Evolutionary conservation across 2,888 invertebrate genomes (phyloP), one percentile per base, ranked within the genome.

Genomic region (Pseudeuparius sepicola): DNA sequence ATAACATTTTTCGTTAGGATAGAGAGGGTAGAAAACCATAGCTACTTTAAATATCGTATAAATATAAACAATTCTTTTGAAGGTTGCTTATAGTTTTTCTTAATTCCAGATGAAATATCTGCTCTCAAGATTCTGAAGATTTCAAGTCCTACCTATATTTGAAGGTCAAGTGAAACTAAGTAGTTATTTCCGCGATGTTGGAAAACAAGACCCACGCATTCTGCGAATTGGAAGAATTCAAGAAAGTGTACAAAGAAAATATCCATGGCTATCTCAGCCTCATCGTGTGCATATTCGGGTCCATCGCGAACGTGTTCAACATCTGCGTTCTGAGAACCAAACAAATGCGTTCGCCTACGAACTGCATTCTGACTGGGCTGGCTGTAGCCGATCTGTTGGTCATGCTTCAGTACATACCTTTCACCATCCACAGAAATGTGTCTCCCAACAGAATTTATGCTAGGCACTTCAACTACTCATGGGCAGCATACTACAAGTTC

Each of bases 331-430:
- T 89, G 41, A 80, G 87, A 12, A 68, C 83, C 27, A 75, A 78
- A 36, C 80, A 82, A 54, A 69, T 87, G 66, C 72, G 78, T 12
- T 71, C 73, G 30, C 84, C 88, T 2, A 87, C 87, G 46, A 89
- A 89, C 61, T 68, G 79, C 24, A 79, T 88, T 33, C 69, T 89
- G 26, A 85, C 82, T 46, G 75, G 79, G 62, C 60, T 89, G 31
- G 87, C 88, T 0, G 80, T 85, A 1, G 82, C 86, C 2, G 89
- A 90, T 56, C 77, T 88, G 57, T 73, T 87, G 46, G 86, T 88
- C 20, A 89, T 90, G 77, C 58, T 87, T 59, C 84, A 86, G 47
- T 83, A 81, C 54, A 70, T 82, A 36, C 79, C 81, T 2, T 80
- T 75, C 52, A 71, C 75, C 4, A 64, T 74, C 17, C 75, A 78